Evolutionary conservation across 2,113 vertebrate species (phyloP).

Genomic region (Gobiocypris rarus): DNA sequence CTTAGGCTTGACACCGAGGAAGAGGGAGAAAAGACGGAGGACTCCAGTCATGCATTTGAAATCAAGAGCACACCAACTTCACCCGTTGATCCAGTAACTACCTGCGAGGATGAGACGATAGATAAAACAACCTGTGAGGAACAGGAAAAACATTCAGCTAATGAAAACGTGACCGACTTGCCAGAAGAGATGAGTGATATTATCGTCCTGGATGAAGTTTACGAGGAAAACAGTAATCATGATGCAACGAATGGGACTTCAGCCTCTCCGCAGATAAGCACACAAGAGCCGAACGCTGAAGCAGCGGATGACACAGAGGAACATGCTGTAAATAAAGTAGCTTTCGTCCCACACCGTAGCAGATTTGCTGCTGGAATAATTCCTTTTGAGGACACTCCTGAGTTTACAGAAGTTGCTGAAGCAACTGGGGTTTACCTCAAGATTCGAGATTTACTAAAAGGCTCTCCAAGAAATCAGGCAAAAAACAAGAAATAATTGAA

Average conservation of each 20-base stretch:
- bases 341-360: conserved; percentile 87
- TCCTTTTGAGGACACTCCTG: conserved; percentile 94
- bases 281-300: background rate
- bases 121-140: background rate
- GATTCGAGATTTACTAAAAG: conserved; percentile 89
- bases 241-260: conserved; percentile 28
- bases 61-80: conserved; percentile 37
- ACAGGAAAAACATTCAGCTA: background rate
- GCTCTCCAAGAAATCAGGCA: conserved; percentile 89
- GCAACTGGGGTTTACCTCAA: conserved; percentile 91
- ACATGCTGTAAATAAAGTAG: conserved; percentile 55
- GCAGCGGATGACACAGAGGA: conserved; percentile 8
- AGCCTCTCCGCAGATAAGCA: conserved; percentile 24
- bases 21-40: conserved; percentile 56
- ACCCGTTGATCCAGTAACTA: background rate
- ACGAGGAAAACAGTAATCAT: conserved; percentile 23
- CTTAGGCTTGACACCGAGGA: conserved; percentile 68
- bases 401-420: conserved; percentile 93
- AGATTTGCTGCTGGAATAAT: conserved; percentile 92
- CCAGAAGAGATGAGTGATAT: conserved; percentile 20
- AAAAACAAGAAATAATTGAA: conserved; percentile 79
- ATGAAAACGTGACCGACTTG: conserved; percentile 1
- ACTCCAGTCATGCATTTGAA: conserved; percentile 47
- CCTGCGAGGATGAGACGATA: conserved; percentile 45
- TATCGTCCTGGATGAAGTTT: conserved; percentile 53